Percentiles rank a stretch among this genome's conserved stretches.
These are phyloP conservation scores for Acronicta alni DNA, from an alignment of 2,888 invertebrate species.

Conservation along the genomic window DNA sequence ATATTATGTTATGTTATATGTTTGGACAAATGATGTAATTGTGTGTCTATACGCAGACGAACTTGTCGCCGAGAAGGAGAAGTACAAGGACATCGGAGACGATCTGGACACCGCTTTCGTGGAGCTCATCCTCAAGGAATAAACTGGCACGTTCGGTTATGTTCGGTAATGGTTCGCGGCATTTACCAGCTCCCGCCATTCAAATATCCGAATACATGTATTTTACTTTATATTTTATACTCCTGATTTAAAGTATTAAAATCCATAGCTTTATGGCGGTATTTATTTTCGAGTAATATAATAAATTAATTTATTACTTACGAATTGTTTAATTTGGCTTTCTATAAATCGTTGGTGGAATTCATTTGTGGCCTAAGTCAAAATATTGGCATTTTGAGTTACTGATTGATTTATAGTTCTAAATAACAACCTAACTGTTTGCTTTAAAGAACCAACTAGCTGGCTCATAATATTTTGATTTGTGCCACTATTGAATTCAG, in stretches of 20 bases:
- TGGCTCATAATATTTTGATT: too few species aligned
- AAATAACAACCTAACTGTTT: too few species aligned
- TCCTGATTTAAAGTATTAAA: constrained; percentile 85
- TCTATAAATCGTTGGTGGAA: constrained; percentile 8
- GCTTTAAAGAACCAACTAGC: too few species aligned
- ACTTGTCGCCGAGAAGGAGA: constrained; percentile 98
- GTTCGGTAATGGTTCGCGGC: constrained; percentile 50
- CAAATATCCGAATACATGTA: constrained; percentile 78
- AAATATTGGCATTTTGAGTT: too few species aligned
- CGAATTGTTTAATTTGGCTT: constrained; percentile 66
- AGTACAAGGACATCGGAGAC: constrained; percentile 99
- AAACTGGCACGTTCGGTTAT: constrained; percentile 62
- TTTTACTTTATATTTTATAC: constrained; percentile 85
- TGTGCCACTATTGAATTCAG: too few species aligned
- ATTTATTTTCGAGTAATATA: constrained; percentile 87
- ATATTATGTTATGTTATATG: constrained; percentile 17
- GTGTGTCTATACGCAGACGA: constrained; percentile 92
- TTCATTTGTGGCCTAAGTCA: too few species aligned
- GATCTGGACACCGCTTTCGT: constrained; percentile 99
- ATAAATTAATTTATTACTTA: constrained; percentile 85
- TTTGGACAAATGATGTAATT: constrained; percentile 52
- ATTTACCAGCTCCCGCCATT: constrained; percentile 74
- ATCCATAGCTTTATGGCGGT: constrained; percentile 85
- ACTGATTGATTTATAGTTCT: too few species aligned
- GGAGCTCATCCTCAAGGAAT: constrained; percentile 95